Percentiles rank a stretch among this genome's conserved stretches.
phyloP scores from a whole-genome alignment of 2,113 vertebrate genomes.

The Mus pahari region DNA sequence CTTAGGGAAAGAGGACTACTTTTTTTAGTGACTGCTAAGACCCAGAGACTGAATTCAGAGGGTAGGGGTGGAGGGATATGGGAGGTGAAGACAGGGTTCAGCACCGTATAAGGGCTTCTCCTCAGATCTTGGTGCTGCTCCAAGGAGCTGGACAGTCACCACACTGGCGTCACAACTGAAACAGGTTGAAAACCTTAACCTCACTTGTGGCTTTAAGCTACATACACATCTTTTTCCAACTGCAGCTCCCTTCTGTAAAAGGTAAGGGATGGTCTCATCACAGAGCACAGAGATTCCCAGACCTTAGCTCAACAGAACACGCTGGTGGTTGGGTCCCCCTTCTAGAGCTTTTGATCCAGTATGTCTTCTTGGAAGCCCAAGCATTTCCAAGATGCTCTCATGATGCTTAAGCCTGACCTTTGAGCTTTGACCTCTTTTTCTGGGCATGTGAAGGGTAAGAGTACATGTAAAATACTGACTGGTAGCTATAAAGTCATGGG shows the following conservation, averaged over 20 bases:
- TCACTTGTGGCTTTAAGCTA: too few species aligned
- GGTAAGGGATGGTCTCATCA: too few species aligned
- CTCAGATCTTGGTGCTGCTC: neutral
- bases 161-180: neutral
- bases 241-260: too few species aligned
- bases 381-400: neutral
- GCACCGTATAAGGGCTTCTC: neutral
- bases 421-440: neutral
- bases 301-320: neutral
- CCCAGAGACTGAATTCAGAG: neutral
- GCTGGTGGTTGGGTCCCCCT: neutral
- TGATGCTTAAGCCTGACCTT: neutral
- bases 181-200: too few species aligned
- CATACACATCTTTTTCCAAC: too few species aligned
- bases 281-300: neutral
- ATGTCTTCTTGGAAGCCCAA: neutral
- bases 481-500: neutral
- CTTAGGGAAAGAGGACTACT: neutral
- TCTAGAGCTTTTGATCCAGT: neutral
- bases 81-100: neutral
- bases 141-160: neutral
- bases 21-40: neutral
- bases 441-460: neutral
- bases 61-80: too few species aligned
- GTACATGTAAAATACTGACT: neutral